A percentile compares a stretch with the other conserved stretches of the same genome.
Conservation (phyloP, 2,888 invertebrate species). For the Lottia gigantea region DNA sequence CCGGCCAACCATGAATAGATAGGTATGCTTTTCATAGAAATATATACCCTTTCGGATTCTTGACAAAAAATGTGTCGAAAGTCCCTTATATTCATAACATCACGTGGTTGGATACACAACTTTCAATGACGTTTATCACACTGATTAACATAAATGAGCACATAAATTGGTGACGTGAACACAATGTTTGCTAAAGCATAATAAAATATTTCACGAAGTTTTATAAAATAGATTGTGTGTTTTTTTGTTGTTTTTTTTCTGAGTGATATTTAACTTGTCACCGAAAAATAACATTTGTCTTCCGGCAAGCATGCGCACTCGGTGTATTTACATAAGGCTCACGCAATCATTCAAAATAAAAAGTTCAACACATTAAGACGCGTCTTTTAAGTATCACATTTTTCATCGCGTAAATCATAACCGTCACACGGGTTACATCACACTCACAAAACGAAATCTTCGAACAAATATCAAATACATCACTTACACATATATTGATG, state of each 20-base stretch:
- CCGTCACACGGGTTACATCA: too few species aligned
- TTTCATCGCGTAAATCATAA: too few species aligned
- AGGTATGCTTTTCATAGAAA: too few species aligned
- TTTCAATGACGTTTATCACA: slow-evolving; percentile 4
- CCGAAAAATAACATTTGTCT: too few species aligned
- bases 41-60: too few species aligned
- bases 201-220: slow-evolving; percentile 2
- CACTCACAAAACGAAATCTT: too few species aligned
- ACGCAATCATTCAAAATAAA: background rate
- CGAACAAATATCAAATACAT: background rate
- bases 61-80: too few species aligned
- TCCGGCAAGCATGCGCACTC: too few species aligned
- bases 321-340: background rate
- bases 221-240: background rate
- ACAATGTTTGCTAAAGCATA: background rate
- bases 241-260: too few species aligned
- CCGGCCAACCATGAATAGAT: too few species aligned
- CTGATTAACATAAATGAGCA: background rate
- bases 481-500: background rate
- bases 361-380: background rate
- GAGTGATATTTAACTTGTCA: too few species aligned
- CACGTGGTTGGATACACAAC: background rate
- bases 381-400: background rate
- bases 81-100: background rate
- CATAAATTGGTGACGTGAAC: background rate